A percentile compares a stretch with the other conserved stretches of the same genome.
Evolutionary conservation across 1,140 invertebrate genomes (phyloP).

Genomic region (Bombus vancouverensis): DNA sequence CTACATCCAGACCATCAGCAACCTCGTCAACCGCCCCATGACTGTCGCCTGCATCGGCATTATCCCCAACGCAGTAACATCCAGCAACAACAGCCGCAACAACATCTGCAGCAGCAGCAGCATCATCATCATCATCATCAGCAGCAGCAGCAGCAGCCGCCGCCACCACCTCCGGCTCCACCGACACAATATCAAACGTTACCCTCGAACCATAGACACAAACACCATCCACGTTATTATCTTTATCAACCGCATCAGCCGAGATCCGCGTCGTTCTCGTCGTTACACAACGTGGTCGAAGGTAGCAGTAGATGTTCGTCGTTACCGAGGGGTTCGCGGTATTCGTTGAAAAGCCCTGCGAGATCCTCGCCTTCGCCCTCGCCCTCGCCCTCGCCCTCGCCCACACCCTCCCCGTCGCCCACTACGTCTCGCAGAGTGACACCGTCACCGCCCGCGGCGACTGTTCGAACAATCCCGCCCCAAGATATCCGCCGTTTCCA

Average conservation of each 20-base stretch:
- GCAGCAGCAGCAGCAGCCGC: slow-evolving; percentile 46
- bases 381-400: slow-evolving; percentile 62
- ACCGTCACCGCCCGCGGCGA: slow-evolving; percentile 59
- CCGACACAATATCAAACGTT: slow-evolving; percentile 41
- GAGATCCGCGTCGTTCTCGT: slow-evolving; percentile 38
- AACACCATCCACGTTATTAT: slow-evolving; percentile 57
- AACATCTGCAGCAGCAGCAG: slow-evolving; percentile 21
- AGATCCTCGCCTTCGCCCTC: slow-evolving; percentile 55
- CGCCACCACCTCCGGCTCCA: slow-evolving; percentile 35
- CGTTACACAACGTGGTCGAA: slow-evolving; percentile 18
- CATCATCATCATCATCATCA: slow-evolving; percentile 27
- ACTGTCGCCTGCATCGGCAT: slow-evolving; percentile 65
- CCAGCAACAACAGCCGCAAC: slow-evolving; percentile 50
- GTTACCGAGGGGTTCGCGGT: slow-evolving; percentile 13
- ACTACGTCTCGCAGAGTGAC: slow-evolving; percentile 67
- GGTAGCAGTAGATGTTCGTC: slow-evolving; percentile 30
- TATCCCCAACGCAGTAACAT: slow-evolving; percentile 53
- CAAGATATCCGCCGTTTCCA: slow-evolving; percentile 60
- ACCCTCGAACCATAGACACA: slow-evolving; percentile 2
- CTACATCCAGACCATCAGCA: slow-evolving; percentile 20
- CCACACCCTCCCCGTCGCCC: slow-evolving; percentile 57
- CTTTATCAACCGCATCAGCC: slow-evolving; percentile 57
- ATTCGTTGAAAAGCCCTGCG: slow-evolving; percentile 48
- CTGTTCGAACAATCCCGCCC: neutral
- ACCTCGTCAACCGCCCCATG: slow-evolving; percentile 62